Base-by-base conservation (phyloP, 2,797 vertebrate species). In the Gymnoscopelus microlampas region DNA sequence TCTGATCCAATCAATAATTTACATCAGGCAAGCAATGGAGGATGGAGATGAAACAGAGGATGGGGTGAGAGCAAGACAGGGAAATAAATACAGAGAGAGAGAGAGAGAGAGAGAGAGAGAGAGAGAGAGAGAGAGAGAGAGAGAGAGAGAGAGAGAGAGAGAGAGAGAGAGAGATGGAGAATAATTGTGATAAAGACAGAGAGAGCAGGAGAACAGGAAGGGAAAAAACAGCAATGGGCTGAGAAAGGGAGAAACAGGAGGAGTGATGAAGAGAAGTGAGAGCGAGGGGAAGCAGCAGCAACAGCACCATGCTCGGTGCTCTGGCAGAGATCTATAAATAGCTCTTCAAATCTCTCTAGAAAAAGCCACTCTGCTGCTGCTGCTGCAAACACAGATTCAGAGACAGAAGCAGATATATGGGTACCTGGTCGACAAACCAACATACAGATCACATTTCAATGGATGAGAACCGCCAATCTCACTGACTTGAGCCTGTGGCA, bases 271-370 rank as follows among this genome's bases (percentile, higher is more conserved):
- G 78, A 76, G 84, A 79, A 87, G 84, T 76, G 72, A 84, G 84
- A 78, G 68, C 88, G 79, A 84, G 92, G 87, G 81, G 90, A 92
- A 95, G 92, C 89, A 82, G 90, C 93, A 95, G 92, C 89, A 94
- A 89, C 88, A 93, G 86, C 86, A 94, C 89, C 89, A 92, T 87
- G 92, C 92, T 89, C 82, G 79, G 88, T 91, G 92, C 90, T 93
- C 80, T 92, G 92, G 94, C 93, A 91, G 73, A 90, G 60, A 79
- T 83, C 94, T 95, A 96, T 95, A 97, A 97, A 97, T 96, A 97
- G 95, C 94, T 83, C 86, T 91, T 94, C 87, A 93, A 94, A 92
- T 93, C 92, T 92, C 92, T 86, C 89, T 92, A 91, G 88, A 91
- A 93, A 92, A 91, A 91, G 82, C 70, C 87, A 89, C 89, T 90